These are phyloP conservation scores for Bhutanitis thaidina DNA, from an alignment of 2,888 invertebrate species.

Conservation along the genomic window DNA sequence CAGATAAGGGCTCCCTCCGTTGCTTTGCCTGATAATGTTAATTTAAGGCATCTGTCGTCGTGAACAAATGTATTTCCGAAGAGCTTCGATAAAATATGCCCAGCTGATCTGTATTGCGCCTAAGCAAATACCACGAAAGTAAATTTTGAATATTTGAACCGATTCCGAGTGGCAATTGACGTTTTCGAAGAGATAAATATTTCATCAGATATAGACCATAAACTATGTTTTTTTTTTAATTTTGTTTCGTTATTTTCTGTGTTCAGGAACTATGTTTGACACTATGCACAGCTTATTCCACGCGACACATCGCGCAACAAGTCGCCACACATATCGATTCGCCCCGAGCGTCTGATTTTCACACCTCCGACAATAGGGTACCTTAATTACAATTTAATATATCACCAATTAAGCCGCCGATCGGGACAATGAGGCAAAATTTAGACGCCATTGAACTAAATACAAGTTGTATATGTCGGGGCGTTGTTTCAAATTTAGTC, in stretches of 20 bases:
- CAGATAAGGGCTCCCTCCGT: constrained; percentile 53
- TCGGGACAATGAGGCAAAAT: constrained; percentile 53
- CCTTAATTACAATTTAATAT: constrained; percentile 78
- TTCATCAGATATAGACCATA: too few relatives aligned
- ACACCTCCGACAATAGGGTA: constrained; percentile 58
- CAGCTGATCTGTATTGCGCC: too few relatives aligned
- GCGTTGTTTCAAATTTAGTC: constrained; percentile 28
- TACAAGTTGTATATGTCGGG: constrained; percentile 20
- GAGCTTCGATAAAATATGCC: constrained; percentile 16
- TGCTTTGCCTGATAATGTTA: constrained; percentile 44
- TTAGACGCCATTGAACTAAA: constrained; percentile 33
- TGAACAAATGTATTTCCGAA: constrained; percentile 21
- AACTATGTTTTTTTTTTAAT: too few relatives aligned
- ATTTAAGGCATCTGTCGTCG: constrained; percentile 31
- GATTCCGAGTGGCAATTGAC: too few relatives aligned
- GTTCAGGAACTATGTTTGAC: background rate
- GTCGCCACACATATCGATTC: constrained; percentile 39
- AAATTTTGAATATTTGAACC: too few relatives aligned
- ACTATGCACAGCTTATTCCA: background rate
- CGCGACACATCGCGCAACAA: constrained; percentile 29
- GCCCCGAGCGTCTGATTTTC: constrained; percentile 49
- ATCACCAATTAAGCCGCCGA: constrained; percentile 73
- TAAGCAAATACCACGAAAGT: too few relatives aligned
- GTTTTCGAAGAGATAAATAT: too few relatives aligned
- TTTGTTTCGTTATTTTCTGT: too few relatives aligned